Evolutionary conservation across 2,888 invertebrate species (phyloP), one percentile per base, ranked within the genome.

Genomic region (Drosophila kuntzei): DNA sequence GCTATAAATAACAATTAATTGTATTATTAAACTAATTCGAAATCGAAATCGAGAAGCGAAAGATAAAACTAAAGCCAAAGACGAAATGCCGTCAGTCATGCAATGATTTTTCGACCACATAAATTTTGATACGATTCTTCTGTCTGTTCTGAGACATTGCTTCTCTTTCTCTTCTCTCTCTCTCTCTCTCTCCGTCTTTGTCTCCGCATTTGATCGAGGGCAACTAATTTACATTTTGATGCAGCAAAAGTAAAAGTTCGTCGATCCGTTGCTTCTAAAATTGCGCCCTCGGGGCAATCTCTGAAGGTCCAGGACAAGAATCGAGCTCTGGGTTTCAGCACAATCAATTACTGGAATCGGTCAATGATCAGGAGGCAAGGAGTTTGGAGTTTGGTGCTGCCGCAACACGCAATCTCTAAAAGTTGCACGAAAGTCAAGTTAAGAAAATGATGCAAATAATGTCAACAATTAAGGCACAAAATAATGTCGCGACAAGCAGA

Each of bases 1-100:
- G 85, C 88, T 74, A 86, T 86, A 86, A 86, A 86, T 89, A 86
- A 86, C 73, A 87, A 86, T 86, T 89, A 87, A 89, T 85, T 85
- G 89, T 85, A 73, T 79, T 87, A 89, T 89, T 89, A 86, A 89
- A 89, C 87, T 86, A 89, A 86, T 89, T 86, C 89, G 46, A 64
- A 63, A n/a, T 46, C 16, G 32, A 16, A n/a, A 20, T 39, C 39
- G 12, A 51, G 51, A 53, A 18, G 5, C n/a, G 25, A 41, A 39
- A 20, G 14, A 18, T 39, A 50, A 53, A 18, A 3, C n/a, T 16
- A 41, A 39, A 20, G 14, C 22, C 43, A 50, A 55, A 77, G 86
- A 82, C 86, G 86, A 87, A 82, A 85, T 76, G 72, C 87, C 78
- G 79, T 89, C 85, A 85, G 85, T 87, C 85, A 85, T 89, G 85